Percentiles rank a stretch among this genome's conserved stretches.
These are phyloP conservation scores for Anguilla rostrata DNA, from an alignment of 2,113 vertebrate genomes.

Conservation along the genomic window DNA sequence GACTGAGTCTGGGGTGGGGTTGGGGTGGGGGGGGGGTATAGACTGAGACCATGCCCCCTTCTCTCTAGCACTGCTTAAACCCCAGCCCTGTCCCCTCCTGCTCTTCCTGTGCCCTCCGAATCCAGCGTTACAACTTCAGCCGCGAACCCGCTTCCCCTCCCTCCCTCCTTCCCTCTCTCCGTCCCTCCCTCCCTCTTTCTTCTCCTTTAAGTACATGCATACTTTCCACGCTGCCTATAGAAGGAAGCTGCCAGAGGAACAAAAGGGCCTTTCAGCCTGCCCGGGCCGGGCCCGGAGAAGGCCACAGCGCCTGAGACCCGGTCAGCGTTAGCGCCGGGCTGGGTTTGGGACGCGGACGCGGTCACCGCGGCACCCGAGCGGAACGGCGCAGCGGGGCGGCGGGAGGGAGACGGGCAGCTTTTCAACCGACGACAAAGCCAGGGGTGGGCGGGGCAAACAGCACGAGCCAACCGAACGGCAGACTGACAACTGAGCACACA, in stretches of 20 bases:
- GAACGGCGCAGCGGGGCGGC: conserved; percentile 61
- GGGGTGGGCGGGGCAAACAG: conserved; percentile 68
- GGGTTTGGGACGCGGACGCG: too few species aligned
- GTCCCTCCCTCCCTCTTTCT: conserved; percentile 37
- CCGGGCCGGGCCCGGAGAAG: conserved; percentile 47
- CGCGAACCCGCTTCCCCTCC: conserved; percentile 32
- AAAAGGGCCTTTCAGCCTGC: conserved; percentile 61
- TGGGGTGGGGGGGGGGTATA: too few species aligned
- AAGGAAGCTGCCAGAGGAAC: conserved; percentile 57
- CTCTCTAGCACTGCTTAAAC: too few species aligned
- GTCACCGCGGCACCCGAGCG: conserved; percentile 47
- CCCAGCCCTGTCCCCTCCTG: background rate
- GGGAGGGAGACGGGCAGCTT: conserved; percentile 41
- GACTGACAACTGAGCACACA: conserved; percentile 59
- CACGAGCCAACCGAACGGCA: conserved; percentile 55
- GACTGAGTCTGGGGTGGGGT: background rate
- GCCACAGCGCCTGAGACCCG: conserved; percentile 52
- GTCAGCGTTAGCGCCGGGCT: conserved; percentile 27
- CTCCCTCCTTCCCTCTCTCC: conserved; percentile 35
- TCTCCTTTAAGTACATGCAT: conserved; percentile 37
- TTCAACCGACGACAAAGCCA: conserved; percentile 44
- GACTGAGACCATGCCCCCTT: too few species aligned
- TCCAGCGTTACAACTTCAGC: conserved; percentile 12
- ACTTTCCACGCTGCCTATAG: conserved; percentile 52
- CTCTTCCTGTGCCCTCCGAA: conserved; percentile 27